Conservation (phyloP, 2,113 vertebrate genomes). For the Capra hircus region DNA sequence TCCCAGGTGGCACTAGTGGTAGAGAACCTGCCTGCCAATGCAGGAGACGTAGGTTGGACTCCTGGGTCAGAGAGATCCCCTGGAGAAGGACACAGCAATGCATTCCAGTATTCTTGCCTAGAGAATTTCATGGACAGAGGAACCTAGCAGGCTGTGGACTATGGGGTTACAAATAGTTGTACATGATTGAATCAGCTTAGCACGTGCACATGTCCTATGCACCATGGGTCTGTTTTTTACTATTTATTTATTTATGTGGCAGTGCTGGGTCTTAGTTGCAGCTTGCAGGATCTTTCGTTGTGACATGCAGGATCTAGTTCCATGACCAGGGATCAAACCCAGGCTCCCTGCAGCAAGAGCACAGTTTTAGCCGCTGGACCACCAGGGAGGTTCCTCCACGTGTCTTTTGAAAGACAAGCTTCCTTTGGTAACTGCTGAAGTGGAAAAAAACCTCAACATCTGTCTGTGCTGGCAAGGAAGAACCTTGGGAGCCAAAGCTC, state of each 20-base stretch:
- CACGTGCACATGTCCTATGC: background rate
- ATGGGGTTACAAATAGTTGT: background rate
- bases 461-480: background rate
- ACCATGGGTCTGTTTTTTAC: background rate
- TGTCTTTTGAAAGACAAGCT: background rate
- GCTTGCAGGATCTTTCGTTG: background rate
- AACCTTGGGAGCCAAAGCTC: background rate
- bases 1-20: background rate
- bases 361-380: background rate
- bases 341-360: background rate
- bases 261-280: background rate
- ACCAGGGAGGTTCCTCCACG: background rate
- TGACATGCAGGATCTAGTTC: background rate
- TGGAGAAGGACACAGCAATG: background rate
- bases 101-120: background rate
- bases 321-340: background rate
- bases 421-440: background rate
- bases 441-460: background rate
- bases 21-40: background rate
- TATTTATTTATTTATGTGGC: background rate
- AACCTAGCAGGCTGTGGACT: background rate
- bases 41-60: background rate
- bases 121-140: background rate
- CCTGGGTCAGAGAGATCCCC: background rate
- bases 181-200: background rate